Evolutionary conservation across 1,140 invertebrate genomes (phyloP).

Genomic region (Dreissena rostriformis): DNA sequence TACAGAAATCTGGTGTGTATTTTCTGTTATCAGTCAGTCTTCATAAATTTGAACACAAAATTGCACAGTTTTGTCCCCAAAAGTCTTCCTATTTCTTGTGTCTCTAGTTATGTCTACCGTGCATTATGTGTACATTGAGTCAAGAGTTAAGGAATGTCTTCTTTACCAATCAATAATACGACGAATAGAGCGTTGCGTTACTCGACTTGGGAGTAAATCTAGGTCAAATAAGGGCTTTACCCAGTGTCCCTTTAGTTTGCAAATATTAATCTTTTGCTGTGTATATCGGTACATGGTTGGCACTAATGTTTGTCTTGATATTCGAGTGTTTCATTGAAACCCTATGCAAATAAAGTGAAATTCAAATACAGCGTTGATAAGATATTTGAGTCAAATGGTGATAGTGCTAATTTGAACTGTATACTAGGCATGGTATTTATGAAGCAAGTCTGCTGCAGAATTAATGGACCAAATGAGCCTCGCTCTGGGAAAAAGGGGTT

Average conservation of each 20-base stretch:
- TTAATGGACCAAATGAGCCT: too few relatives aligned
- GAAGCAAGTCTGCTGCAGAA: too few relatives aligned
- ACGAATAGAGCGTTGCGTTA: not conserved
- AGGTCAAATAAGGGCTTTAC: not conserved
- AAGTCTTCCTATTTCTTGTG: not conserved
- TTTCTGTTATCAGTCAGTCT: too few relatives aligned
- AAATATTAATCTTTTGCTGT: not conserved
- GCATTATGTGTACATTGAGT: constrained; percentile 1
- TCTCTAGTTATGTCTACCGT: not conserved
- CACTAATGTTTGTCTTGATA: constrained; percentile 1
- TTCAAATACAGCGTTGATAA: not conserved
- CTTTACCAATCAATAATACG: not conserved
- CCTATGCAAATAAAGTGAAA: not conserved
- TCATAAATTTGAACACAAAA: too few relatives aligned
- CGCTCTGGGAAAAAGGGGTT: too few relatives aligned
- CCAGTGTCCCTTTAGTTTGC: not conserved
- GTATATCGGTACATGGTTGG: not conserved
- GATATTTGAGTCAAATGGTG: not conserved
- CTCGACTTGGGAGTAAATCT: not conserved
- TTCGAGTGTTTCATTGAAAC: not conserved
- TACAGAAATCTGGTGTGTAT: not conserved
- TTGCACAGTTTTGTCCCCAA: not conserved
- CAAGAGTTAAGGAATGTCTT: constrained; percentile 3
- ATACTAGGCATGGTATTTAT: too few relatives aligned
- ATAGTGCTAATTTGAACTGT: too few relatives aligned